Conservation (phyloP, 2,797 vertebrate genomes). For the Acomys russatus region DNA sequence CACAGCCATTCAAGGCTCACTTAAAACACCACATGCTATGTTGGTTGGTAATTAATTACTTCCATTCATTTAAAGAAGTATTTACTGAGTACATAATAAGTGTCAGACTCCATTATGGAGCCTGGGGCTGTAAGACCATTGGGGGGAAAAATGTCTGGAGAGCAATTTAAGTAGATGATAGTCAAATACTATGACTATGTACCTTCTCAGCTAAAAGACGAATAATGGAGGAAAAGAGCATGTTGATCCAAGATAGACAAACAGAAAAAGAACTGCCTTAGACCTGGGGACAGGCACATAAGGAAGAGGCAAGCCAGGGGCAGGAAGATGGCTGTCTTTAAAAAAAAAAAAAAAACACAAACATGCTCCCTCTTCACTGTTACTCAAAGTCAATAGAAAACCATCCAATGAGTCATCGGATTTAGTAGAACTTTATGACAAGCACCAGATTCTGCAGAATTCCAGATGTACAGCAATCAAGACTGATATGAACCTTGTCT, state of each 20-base stretch:
- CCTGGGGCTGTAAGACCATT: neutral
- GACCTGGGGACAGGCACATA: neutral
- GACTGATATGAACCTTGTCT: neutral
- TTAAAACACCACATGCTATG: conserved; percentile 19
- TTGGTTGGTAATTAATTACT: conserved; percentile 53
- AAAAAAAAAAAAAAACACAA: neutral
- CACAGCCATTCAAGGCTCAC: conserved; percentile 34
- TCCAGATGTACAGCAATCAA: neutral
- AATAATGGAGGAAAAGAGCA: neutral
- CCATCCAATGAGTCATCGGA: neutral
- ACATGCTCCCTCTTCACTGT: neutral
- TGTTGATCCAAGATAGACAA: neutral
- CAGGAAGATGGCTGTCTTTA: neutral
- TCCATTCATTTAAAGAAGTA: conserved; percentile 28
- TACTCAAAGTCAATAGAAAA: conserved; percentile 17
- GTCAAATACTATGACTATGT: neutral
- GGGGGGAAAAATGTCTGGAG: neutral
- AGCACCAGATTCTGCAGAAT: neutral
- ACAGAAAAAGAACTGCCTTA: neutral
- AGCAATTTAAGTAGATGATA: neutral
- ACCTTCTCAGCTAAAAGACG: neutral
- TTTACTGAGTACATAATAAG: conserved; percentile 20
- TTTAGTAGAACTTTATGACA: neutral
- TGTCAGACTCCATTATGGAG: neutral
- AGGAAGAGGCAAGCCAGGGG: neutral